Base-by-base conservation (phyloP, 2,797 vertebrate species). In the Podargus strigoides region DNA sequence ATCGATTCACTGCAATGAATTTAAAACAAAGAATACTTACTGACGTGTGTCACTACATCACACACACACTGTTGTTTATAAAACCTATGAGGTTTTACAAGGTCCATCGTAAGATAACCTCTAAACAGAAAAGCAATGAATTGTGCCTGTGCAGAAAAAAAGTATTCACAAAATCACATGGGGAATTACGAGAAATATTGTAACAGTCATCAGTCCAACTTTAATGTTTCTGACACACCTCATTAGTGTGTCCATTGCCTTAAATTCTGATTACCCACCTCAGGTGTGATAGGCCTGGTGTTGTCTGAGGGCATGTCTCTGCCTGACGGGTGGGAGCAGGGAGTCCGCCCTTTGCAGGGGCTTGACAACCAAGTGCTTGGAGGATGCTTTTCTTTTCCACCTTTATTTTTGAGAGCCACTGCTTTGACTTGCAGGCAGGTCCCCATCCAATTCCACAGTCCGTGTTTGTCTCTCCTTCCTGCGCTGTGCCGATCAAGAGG, bases 1-100 rank as follows among this genome's bases (percentile, higher is more conserved):
- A 96, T 96, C 14, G 2, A 75, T 96, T 95, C 82, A 92, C 56
- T 94, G 93, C 75, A 95, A 97, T 96, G 89, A 97, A 97, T 96
- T 96, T 96, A 93, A 95, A 96, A 16, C 20, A 76, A 36, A 93
- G 74, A 82, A 77, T 82, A 79, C 56, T 93, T 88, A 85, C 52
- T 72, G 75, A 87, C 4, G 0, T 88, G 66, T 77, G 76, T 87
- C 78, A 62, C 87, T 89, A 58, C 50, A 85, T 84, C 76, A 91
- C 66, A 82, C 20, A 59, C 62, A 89, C 8, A 42, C 46, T 56
- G 42, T 84, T 95, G 56, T 95, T 94, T 95, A 75, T 92, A 95
- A 91, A 97, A 96, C 58, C 67, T 77, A 49, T 2, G 5, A 59
- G 49, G 47, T 94, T 92, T 94, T 94, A 68, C 50, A 75, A 52